Base-by-base conservation (phyloP, 1,140 invertebrate genomes). In the Delia radicum region DNA sequence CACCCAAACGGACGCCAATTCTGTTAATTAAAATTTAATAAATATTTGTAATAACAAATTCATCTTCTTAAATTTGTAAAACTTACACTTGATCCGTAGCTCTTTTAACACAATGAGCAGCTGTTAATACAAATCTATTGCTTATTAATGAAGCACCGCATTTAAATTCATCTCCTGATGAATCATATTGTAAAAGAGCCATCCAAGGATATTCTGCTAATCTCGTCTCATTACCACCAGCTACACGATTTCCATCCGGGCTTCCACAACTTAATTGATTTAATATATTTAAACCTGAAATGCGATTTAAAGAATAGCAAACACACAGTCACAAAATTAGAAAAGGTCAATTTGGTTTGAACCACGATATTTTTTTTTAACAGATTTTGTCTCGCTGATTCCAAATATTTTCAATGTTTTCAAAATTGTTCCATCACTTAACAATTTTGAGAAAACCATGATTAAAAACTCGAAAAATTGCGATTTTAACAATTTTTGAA, bases 61-160 rank as follows among this genome's bases (percentile, higher is more conserved):
- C 1, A n/a, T 6, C 1, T 0, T 15, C 8, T 37, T 1, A 37
- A 37, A 10, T 13, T 37, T 1, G 33, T 2, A 13, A 0, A 4
- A 76, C 88, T 89, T 81, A 80, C 82, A 81, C 71, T 6, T 77
- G 28, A 21, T 42, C 48, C 18, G 31, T 24, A 12, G 31, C 29
- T 0, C 74, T 21, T 2, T 75, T 71, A 10, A 82, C 77, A 76
- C 85, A 86, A 71, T 86, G 84, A 6, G 93, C 93, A 0, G 95
- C 94, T 0, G 94, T 95, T 10, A 89, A 75, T 27, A 89, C 82
- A 77, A 88, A 88, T 69, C 83, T 81, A 18, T 83, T 80, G 62
- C 79, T 87, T 67, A 89, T 89, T 29, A 89, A 75, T 12, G 86
- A 87, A 12, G 88, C 88, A 55, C 88, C 88, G 67, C 85, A 86